These are phyloP conservation scores for Montipora capricornis DNA, from an alignment of 64 coral and sea anemone genomes.

Conservation along the genomic window DNA sequence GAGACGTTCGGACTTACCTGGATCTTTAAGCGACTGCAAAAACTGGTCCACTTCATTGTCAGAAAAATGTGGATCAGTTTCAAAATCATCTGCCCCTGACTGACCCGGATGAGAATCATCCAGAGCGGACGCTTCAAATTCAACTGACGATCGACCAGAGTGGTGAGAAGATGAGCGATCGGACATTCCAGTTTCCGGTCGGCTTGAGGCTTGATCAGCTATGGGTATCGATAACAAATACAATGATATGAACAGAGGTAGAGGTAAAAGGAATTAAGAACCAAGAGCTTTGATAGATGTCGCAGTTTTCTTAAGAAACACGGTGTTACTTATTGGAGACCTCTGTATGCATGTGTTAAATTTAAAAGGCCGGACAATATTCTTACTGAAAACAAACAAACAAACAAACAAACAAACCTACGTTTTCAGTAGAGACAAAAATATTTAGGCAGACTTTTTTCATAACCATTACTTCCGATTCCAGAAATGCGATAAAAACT, in stretches of 20 bases:
- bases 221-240: background rate
- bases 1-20: background rate
- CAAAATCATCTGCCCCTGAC: background rate
- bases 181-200: constrained; percentile 9
- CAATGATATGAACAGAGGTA: background rate
- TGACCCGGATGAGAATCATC: background rate
- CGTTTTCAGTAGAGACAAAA: no score
- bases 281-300: no score
- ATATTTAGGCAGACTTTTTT: no score
- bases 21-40: constrained; percentile 12
- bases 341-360: no score
- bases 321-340: no score
- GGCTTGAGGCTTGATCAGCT: background rate
- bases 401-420: no score
- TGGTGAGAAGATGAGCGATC: background rate
- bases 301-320: no score
- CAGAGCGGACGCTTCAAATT: background rate
- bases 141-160: constrained; percentile 11
- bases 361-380: no score
- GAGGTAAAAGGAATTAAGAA: no score
- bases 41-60: constrained; percentile 44
- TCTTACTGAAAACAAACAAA: no score
- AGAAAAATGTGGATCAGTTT: constrained; percentile 9
- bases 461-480: no score
- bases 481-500: no score